Conservation (phyloP, 2,888 invertebrate species). For the Acrocyrtus sp. region DNA sequence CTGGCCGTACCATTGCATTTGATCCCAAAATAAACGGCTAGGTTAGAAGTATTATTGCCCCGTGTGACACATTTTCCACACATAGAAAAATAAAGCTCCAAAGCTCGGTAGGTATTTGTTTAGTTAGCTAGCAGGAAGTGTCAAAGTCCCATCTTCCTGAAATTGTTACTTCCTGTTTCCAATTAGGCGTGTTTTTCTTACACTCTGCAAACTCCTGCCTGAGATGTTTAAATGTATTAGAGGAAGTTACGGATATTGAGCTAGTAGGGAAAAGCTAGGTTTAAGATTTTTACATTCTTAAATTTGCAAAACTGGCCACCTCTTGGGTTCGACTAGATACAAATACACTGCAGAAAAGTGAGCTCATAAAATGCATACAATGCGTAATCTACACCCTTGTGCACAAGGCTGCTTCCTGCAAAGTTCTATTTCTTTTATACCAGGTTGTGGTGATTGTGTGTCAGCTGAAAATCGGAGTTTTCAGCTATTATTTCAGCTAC, state of each 20-base stretch:
- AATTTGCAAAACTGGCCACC: too few relatives aligned
- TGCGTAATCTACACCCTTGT: background rate
- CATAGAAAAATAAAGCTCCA: too few relatives aligned
- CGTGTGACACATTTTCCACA: too few relatives aligned
- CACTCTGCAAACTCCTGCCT: too few relatives aligned
- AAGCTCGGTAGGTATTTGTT: background rate
- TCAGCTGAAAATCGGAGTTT: slow-evolving; percentile 42
- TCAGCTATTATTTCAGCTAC: background rate
- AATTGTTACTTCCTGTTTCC: background rate
- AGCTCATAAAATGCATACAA: background rate
- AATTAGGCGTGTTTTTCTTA: background rate
- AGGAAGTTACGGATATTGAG: too few relatives aligned
- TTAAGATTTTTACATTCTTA: too few relatives aligned
- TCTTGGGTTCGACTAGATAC: background rate
- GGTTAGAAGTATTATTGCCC: too few relatives aligned
- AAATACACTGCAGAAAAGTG: background rate
- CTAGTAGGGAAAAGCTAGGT: too few relatives aligned
- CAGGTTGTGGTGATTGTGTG: slow-evolving; percentile 37
- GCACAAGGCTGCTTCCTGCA: slow-evolving; percentile 5
- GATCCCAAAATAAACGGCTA: too few relatives aligned
- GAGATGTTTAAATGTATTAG: too few relatives aligned
- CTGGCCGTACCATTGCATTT: slow-evolving; percentile 53
- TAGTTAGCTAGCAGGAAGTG: too few relatives aligned
- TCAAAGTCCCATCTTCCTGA: too few relatives aligned
- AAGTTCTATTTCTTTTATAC: background rate